phyloP scores from a whole-genome alignment of 2,797 vertebrate genomes.

The Chelidonichthys spinosus region DNA sequence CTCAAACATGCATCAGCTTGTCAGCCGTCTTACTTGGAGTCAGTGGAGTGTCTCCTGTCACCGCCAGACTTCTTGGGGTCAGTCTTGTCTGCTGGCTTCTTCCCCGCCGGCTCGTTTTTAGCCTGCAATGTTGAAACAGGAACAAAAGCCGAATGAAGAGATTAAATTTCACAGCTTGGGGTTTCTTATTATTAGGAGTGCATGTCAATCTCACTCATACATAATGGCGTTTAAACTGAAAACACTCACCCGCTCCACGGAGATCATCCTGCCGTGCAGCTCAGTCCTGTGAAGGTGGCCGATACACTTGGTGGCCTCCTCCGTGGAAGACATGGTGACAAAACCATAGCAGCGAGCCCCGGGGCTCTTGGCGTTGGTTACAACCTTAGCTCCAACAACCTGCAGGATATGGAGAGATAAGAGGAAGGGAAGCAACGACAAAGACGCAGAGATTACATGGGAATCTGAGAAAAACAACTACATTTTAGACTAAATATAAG shows the following conservation, averaged over 20 bases:
- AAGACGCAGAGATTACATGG: neutral
- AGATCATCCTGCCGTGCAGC: slow-evolving; percentile 97
- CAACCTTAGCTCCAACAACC: slow-evolving; percentile 98
- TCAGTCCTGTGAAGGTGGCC: slow-evolving; percentile 95
- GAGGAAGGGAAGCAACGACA: neutral
- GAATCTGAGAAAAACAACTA: neutral
- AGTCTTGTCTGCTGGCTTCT: slow-evolving; percentile 89
- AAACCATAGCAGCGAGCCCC: slow-evolving; percentile 98
- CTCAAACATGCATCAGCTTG: neutral
- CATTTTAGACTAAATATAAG: neutral
- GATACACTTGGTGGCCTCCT: slow-evolving; percentile 96
- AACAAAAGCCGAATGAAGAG: neutral
- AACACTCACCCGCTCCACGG: slow-evolving; percentile 91
- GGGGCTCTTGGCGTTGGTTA: slow-evolving; percentile 97
- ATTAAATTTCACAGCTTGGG: neutral
- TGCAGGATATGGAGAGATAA: slow-evolving; percentile 50
- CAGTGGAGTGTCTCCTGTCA: slow-evolving; percentile 88
- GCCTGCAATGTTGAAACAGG: slow-evolving; percentile 82
- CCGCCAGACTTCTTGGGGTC: slow-evolving; percentile 84
- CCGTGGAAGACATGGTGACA: slow-evolving; percentile 94
- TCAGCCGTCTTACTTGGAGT: slow-evolving; percentile 89
- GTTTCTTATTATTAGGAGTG: neutral
- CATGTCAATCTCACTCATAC: no score
- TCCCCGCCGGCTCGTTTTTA: slow-evolving; percentile 96
- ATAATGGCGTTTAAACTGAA: no score